Evolutionary conservation across 2,113 vertebrate species (phyloP), one percentile per base, ranked within the genome.

Genomic region (Atherinomorus stipes): DNA sequence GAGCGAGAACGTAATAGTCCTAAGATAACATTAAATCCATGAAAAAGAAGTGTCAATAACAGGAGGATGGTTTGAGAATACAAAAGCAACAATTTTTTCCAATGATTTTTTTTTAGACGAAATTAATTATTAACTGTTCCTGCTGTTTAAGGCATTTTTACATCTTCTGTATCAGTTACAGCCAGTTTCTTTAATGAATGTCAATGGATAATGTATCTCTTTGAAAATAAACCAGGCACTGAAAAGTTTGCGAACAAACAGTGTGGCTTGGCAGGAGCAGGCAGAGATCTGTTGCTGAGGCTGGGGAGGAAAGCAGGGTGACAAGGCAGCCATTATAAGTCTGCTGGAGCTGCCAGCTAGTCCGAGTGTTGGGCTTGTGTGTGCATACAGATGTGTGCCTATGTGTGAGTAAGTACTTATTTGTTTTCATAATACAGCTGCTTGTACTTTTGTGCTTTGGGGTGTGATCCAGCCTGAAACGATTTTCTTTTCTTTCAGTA

Each of bases 311-410:
- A 76, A 63, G 13, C 62, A 54, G 70, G 50, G 49, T 71, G 80
- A 90, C 87, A 90, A 89, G 77, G 80, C 63, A 50, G 22, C 82
- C 81, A 82, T 90, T 88, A 81, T 86, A 7, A 64, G 85, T 31
- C 64, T 71, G 74, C 31, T 69, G 22, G 56, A 83, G 67, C 73
- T 34, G 51, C 60, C 66, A 72, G 64, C 52, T 44, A 72, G 57
- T 65, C 40, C 26, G 47, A 71, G 70, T 58, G 18, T 47, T 78
- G 28, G 45, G 59, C 59, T 8, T 90, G 68, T 80, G 45, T 81
- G 59, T 83, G 59, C 62, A 54, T 74, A 65, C 56, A 57, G 66
- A 69, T 58, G 40, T 76, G 53, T 47, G 64, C 37, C 45, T 82
- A 60, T 47, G 50, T 19, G 42, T 31, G 34, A 71, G 44, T 52